phyloP scores from a whole-genome alignment of 2,113 vertebrate genomes.

The Fulmarus glacialis region DNA sequence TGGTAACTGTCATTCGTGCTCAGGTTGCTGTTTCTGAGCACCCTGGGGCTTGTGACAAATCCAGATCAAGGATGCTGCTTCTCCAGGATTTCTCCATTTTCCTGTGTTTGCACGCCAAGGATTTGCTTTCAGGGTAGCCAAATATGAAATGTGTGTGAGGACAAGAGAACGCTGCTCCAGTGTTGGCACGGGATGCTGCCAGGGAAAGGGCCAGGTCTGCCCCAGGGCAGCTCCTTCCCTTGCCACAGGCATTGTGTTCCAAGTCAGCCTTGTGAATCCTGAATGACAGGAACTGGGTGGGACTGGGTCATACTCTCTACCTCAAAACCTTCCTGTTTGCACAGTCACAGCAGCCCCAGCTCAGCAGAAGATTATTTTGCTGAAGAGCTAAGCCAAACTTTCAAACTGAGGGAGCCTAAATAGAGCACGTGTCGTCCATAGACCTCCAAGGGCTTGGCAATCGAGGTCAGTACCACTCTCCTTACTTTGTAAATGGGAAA shows the following conservation, averaged over 20 bases:
- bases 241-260: accelerated
- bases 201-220: neutral
- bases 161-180: neutral
- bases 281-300: neutral
- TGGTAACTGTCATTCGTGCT: neutral
- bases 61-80: neutral
- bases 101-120: neutral
- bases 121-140: neutral
- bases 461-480: neutral
- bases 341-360: neutral
- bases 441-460: neutral
- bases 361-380: neutral
- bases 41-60: neutral
- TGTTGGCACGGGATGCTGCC: neutral
- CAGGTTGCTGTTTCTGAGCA: neutral
- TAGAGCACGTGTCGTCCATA: neutral
- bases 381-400: neutral
- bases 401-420: neutral
- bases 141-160: neutral
- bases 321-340: neutral
- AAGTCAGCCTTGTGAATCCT: neutral
- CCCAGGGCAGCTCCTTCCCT: neutral
- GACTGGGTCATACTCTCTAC: neutral
- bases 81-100: neutral
- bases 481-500: neutral